These are phyloP conservation scores for Heteromyza rotundicornis DNA, from an alignment of 2,888 invertebrate species.

Conservation along the genomic window DNA sequence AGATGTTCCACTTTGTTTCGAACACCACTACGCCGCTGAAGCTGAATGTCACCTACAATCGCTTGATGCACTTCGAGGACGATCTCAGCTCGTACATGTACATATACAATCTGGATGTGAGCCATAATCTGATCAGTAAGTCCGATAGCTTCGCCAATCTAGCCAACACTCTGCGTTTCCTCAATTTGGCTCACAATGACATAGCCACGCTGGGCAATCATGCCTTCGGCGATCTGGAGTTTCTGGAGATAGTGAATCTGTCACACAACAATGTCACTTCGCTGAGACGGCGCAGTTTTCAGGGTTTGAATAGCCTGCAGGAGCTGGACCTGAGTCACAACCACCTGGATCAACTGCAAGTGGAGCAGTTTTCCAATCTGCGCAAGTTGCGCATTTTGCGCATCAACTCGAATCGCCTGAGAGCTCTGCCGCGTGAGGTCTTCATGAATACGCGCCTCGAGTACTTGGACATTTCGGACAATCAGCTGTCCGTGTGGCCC, in stretches of 20 bases:
- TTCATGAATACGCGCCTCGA: conserved; percentile 82
- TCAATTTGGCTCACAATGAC: conserved; percentile 77
- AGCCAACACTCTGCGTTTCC: conserved; percentile 70
- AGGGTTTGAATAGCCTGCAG: conserved; percentile 76
- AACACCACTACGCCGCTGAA: conserved; percentile 71
- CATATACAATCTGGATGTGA: conserved; percentile 74
- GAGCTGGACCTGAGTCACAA: conserved; percentile 81
- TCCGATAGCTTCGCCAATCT: conserved; percentile 73
- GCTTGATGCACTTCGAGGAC: conserved; percentile 55
- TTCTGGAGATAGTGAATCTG: conserved; percentile 76
- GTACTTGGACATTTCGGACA: conserved; percentile 79
- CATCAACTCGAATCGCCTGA: conserved; percentile 74
- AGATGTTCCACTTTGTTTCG: conserved; percentile 73
- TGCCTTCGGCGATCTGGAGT: conserved; percentile 74
- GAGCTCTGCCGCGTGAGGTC: conserved; percentile 77
- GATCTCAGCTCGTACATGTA: conserved; percentile 64
- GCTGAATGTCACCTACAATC: conserved; percentile 79
- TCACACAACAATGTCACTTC: conserved; percentile 76
- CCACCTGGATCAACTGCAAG: conserved; percentile 75
- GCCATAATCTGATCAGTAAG: conserved; percentile 71
- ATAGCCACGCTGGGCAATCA: conserved; percentile 74
- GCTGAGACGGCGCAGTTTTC: conserved; percentile 78
- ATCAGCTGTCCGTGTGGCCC: conserved; percentile 81
- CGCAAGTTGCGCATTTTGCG: conserved; percentile 76
- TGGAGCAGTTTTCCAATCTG: conserved; percentile 80